Conservation (phyloP, 2,888 invertebrate genomes). For the Campoplex capitator region DNA sequence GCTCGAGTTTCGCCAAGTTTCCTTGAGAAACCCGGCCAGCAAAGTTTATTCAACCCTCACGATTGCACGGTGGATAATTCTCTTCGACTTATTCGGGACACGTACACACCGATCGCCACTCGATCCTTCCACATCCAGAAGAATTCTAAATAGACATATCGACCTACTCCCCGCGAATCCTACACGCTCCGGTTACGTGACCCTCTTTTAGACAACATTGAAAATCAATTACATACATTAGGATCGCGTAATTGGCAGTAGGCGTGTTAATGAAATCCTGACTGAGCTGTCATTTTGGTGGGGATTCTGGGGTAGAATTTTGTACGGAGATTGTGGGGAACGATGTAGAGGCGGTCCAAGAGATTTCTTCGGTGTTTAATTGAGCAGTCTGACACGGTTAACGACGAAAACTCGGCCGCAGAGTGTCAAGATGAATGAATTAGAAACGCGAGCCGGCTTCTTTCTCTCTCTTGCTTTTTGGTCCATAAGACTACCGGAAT, state of each 20-base stretch:
- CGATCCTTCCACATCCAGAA: slow-evolving; percentile 53
- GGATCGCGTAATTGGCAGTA: neutral
- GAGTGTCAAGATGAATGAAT: slow-evolving; percentile 47
- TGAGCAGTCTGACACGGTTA: slow-evolving; percentile 44
- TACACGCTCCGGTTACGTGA: slow-evolving; percentile 37
- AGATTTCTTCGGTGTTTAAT: slow-evolving; percentile 40
- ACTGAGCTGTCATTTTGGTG: neutral
- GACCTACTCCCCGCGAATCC: slow-evolving; percentile 30
- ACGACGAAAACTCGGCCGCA: slow-evolving; percentile 15
- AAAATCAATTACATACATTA: slow-evolving; percentile 38
- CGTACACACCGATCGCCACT: slow-evolving; percentile 60
- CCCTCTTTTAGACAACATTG: slow-evolving; percentile 19
- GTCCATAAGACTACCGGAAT: slow-evolving; percentile 11
- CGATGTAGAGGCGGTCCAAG: neutral
- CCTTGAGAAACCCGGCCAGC: slow-evolving; percentile 52
- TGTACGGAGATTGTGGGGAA: neutral
- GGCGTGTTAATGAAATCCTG: neutral
- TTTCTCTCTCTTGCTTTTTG: neutral
- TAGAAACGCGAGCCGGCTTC: slow-evolving; percentile 21
- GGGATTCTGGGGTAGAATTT: neutral
- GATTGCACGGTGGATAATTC: slow-evolving; percentile 62
- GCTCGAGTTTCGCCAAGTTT: slow-evolving; percentile 54
- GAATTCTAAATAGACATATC: slow-evolving; percentile 54
- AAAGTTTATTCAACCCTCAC: slow-evolving; percentile 62
- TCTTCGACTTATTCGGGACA: slow-evolving; percentile 54